Base-by-base conservation (phyloP, 2,797 vertebrate species). In the Avahi laniger region DNA sequence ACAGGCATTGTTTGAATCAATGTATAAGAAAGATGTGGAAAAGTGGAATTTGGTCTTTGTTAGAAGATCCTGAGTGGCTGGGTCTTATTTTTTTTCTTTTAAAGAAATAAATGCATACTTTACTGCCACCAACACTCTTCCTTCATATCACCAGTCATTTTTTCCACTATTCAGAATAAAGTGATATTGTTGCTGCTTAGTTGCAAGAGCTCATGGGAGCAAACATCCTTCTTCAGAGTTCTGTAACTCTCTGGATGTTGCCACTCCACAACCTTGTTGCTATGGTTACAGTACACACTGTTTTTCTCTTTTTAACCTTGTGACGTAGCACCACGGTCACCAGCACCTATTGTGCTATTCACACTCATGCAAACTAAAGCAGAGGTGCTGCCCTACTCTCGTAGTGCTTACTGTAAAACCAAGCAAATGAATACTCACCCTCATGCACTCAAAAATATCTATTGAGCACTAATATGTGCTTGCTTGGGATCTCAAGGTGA, bases 161-260 rank as follows among this genome's bases (percentile, higher is more conserved):
- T 61, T 46, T 24, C 59, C 67, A 13, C 69, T 90, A 17, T 86
- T 85, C 43, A 85, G 57, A 88, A 57, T 81, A 78, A 72, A 90
- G 46, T 0, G 28, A 46, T 85, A 18, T 67, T 28, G 2, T 52
- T 96, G 86, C 48, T 82, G 52, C 61, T 61, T 78, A 26, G 30
- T 14, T 87, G 86, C 87, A 86, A 94, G 79, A 63, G 30, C 24
- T 95, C 91, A 69, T 85, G 81, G 95, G 48, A 94, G 41, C 65
- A 88, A 26, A 43, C 41, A 50, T 67, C 67, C 65, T 91, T 86
- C 57, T 41, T 35, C 35, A 48, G 46, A 83, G 82, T 84, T 20
- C 48, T 65, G 1, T 85, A 72, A 57, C 43, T 26, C 13, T 52
- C 75, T 38, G 76, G 35, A n/a, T 20, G 75, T 48, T 43, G 59